Conservation (phyloP, 1,140 invertebrate species). For the Panulirus ornatus region DNA sequence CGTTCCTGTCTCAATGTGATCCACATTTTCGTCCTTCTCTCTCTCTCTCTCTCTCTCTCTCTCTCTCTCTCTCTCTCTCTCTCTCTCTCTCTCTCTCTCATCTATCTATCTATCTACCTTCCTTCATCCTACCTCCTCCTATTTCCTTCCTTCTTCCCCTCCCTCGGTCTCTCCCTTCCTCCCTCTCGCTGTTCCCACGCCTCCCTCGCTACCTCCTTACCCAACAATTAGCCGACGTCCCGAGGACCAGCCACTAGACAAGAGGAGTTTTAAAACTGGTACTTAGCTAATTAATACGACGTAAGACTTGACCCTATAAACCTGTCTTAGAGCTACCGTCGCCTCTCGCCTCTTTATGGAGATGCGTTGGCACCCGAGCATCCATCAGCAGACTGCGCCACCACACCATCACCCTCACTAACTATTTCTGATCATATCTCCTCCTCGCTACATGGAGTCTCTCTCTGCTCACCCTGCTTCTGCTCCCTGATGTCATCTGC, state of each 20-base stretch:
- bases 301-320: background rate
- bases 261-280: background rate
- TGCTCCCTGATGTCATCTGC: too few species aligned
- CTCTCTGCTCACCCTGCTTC: too few species aligned
- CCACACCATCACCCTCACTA: too few species aligned
- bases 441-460: too few species aligned
- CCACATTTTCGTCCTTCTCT: background rate
- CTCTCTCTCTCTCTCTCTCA: background rate
- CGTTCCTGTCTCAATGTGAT: background rate
- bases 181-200: background rate
- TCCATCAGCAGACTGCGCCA: background rate
- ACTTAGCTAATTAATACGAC: background rate
- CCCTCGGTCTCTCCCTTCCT: background rate
- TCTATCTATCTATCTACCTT: background rate
- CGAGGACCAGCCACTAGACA: background rate
- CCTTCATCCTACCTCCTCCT: background rate
- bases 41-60: background rate
- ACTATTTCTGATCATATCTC: too few species aligned
- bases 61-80: background rate
- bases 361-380: background rate
- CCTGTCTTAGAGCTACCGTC: background rate
- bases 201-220: background rate
- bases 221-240: background rate
- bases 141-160: background rate
- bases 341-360: background rate